These are phyloP conservation scores for Tenthredo scrophulariae DNA, from an alignment of 2,888 invertebrate genomes.

Conservation along the genomic window DNA sequence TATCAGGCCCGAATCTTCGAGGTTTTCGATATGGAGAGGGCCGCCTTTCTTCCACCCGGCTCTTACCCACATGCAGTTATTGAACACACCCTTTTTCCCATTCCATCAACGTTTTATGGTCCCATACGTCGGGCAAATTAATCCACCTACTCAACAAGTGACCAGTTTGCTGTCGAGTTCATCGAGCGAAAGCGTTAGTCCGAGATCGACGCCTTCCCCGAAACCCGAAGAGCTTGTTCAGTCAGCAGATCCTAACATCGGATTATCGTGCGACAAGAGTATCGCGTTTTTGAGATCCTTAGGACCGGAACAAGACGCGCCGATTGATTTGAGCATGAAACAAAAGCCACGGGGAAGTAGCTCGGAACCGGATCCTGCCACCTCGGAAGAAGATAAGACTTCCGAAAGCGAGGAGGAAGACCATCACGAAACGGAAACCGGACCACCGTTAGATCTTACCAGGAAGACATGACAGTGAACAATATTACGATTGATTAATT, in stretches of 20 bases:
- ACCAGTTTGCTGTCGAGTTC: slow-evolving; percentile 68
- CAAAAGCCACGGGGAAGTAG: slow-evolving; percentile 68
- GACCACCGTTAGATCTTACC: slow-evolving; percentile 73
- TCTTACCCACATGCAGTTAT: slow-evolving; percentile 72
- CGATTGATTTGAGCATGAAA: slow-evolving; percentile 90
- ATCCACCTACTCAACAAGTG: slow-evolving; percentile 65
- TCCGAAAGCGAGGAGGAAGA: slow-evolving; percentile 66
- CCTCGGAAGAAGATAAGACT: slow-evolving; percentile 59
- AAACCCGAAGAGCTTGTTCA: slow-evolving; percentile 58
- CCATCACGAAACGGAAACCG: slow-evolving; percentile 63
- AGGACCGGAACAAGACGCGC: slow-evolving; percentile 84
- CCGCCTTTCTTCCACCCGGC: slow-evolving; percentile 74
- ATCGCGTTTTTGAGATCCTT: slow-evolving; percentile 73
- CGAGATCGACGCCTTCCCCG: slow-evolving; percentile 73
- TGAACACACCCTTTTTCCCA: slow-evolving; percentile 73
- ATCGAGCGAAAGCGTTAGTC: slow-evolving; percentile 73
- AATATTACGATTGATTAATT: neutral
- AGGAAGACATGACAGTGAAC: slow-evolving; percentile 71
- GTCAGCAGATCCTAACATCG: neutral
- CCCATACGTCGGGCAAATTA: slow-evolving; percentile 72
- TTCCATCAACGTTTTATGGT: slow-evolving; percentile 74
- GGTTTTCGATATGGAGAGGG: slow-evolving; percentile 73
- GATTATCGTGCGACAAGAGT: slow-evolving; percentile 67
- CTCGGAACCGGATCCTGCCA: slow-evolving; percentile 47
- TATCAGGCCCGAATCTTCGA: slow-evolving; percentile 71